phyloP scores from a whole-genome alignment of 2,888 invertebrate species.

The Athetis lepigone region DNA sequence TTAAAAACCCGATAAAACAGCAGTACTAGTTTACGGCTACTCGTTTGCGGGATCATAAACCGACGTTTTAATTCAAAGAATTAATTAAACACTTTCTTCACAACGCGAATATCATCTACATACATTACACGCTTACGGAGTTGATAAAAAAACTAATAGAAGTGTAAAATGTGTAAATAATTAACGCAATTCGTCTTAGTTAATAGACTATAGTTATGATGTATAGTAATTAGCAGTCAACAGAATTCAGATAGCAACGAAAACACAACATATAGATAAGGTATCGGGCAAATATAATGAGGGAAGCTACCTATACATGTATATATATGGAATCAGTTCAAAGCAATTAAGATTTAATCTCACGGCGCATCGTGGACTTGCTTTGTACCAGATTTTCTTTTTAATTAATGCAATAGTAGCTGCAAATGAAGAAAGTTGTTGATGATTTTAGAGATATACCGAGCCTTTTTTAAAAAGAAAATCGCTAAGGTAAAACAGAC shows the following conservation, averaged over 20 bases:
- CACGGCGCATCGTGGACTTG: slow-evolving; percentile 43
- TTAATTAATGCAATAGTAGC: slow-evolving; percentile 44
- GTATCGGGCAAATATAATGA: slow-evolving; percentile 42
- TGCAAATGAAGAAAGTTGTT: slow-evolving; percentile 34
- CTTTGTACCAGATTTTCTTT: slow-evolving; percentile 45
- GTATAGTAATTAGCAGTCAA: slow-evolving; percentile 55
- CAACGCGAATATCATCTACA: slow-evolving; percentile 43
- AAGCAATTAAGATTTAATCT: slow-evolving; percentile 62
- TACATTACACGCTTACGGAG: slow-evolving; percentile 39
- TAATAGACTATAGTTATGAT: slow-evolving; percentile 41
- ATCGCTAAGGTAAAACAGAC: too few species aligned
- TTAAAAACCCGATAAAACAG: slow-evolving; percentile 27
- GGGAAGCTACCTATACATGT: slow-evolving; percentile 38
- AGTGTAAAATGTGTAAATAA: slow-evolving; percentile 38
- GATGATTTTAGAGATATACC: slow-evolving; percentile 2
- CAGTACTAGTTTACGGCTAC: slow-evolving; percentile 28
- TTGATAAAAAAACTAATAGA: slow-evolving; percentile 34
- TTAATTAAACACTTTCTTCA: slow-evolving; percentile 61
- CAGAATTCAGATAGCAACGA: slow-evolving; percentile 48
- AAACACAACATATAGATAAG: slow-evolving; percentile 48
- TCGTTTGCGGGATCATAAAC: slow-evolving; percentile 45
- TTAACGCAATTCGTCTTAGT: slow-evolving; percentile 39
- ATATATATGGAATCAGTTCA: slow-evolving; percentile 51
- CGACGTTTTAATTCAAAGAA: slow-evolving; percentile 43
- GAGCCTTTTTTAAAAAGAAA: not conserved